Conservation (phyloP, 37 sponge, comb jelly and placozoan genomes). For the Mnemiopsis leidyi region DNA sequence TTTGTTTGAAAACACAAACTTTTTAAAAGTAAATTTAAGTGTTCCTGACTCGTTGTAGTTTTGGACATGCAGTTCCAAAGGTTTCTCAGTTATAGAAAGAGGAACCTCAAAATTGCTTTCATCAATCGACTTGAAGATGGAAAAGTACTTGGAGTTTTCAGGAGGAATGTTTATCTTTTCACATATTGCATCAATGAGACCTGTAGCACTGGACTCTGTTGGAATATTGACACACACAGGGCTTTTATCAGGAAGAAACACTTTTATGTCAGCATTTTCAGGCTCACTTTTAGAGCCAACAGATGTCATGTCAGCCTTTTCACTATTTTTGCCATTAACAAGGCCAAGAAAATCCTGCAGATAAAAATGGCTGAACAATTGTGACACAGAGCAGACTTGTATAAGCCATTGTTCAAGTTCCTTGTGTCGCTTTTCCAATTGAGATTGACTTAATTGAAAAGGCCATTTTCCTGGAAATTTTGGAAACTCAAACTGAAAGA, state of each 20-base stretch:
- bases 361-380: slow-evolving; percentile 64
- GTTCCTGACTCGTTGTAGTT: slow-evolving; percentile 42
- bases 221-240: slow-evolving; percentile 51
- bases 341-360: neutral
- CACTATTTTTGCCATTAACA: neutral
- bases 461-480: slow-evolving; percentile 94
- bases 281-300: slow-evolving; percentile 1
- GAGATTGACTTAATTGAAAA: slow-evolving; percentile 79
- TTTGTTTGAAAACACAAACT: neutral
- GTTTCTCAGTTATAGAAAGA: neutral
- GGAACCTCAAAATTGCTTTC: neutral
- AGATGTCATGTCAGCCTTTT: neutral
- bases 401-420: slow-evolving; percentile 87
- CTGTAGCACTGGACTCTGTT: neutral
- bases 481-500: slow-evolving; percentile 84
- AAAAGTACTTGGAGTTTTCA: neutral
- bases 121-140: neutral
- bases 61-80: neutral
- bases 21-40: slow-evolving; percentile 51
- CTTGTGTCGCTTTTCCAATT: slow-evolving; percentile 81
- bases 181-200: slow-evolving; percentile 19
- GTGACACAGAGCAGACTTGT: slow-evolving; percentile 71
- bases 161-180: neutral
- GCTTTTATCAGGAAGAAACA: slow-evolving; percentile 13
- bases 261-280: slow-evolving; percentile 19